phyloP scores from a whole-genome alignment of 2,797 vertebrate species.

The Eidolon dupreanum region DNA sequence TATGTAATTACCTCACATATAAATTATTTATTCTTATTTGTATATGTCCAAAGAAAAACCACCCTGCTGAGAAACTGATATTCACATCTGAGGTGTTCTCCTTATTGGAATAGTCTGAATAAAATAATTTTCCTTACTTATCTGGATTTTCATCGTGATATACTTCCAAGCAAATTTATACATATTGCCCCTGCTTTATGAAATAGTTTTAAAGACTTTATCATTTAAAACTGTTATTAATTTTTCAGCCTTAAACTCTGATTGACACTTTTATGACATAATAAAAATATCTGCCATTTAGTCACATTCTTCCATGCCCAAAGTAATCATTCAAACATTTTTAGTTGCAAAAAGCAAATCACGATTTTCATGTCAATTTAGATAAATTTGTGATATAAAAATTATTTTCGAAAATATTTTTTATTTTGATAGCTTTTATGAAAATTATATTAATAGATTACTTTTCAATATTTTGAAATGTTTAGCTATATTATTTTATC shows the following conservation, averaged over 20 bases:
- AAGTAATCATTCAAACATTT: slow-evolving; percentile 82
- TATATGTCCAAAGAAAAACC: not conserved
- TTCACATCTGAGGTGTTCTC: not conserved
- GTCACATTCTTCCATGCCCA: slow-evolving; percentile 79
- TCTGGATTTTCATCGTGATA: slow-evolving; percentile 21
- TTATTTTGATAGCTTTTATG: slow-evolving; percentile 32
- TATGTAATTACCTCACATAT: not conserved
- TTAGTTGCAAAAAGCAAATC: slow-evolving; percentile 78
- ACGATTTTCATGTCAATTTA: slow-evolving; percentile 80
- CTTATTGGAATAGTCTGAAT: not conserved
- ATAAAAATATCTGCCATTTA: slow-evolving; percentile 81
- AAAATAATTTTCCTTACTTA: not conserved
- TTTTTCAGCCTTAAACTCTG: slow-evolving; percentile 78
- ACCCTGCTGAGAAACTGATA: not conserved
- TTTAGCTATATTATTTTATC: slow-evolving; percentile 21
- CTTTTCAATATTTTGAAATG: slow-evolving; percentile 33
- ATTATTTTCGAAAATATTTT: slow-evolving; percentile 76
- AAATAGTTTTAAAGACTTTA: slow-evolving; percentile 81
- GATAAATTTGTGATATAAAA: slow-evolving; percentile 80
- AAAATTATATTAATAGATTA: not conserved
- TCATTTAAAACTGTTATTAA: slow-evolving; percentile 82
- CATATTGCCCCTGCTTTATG: not conserved
- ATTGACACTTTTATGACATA: slow-evolving; percentile 80
- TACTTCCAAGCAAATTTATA: not conserved
- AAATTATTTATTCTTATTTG: not conserved